A percentile compares a stretch with the other conserved stretches of the same genome.
Evolutionary conservation across 2,113 vertebrate species (phyloP).

Genomic region (Pagrus major): DNA sequence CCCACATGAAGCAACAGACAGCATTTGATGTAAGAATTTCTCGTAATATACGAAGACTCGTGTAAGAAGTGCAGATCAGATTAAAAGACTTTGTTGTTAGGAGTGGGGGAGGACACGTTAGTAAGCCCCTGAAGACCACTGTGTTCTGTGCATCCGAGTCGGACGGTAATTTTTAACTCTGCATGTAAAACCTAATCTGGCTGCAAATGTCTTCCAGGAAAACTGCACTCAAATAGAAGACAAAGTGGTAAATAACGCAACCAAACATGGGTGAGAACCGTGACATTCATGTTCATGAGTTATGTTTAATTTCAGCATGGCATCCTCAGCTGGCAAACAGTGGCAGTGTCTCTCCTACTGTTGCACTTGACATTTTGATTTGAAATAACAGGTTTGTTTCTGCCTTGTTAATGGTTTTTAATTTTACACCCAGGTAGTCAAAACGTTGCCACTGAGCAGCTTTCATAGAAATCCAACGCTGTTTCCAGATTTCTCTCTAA

Average conservation of each 20-base stretch:
- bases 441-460: no score
- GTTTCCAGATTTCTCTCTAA: no score
- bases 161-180: slow-evolving; percentile 7
- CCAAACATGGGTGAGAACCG: background rate
- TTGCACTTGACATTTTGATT: no score
- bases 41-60: background rate
- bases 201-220: slow-evolving; percentile 16
- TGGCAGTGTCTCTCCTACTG: no score
- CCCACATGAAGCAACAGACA: background rate
- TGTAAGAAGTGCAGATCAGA: background rate
- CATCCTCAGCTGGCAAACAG: background rate
- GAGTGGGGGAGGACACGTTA: background rate
- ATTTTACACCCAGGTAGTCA: no score
- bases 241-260: background rate
- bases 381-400: no score
- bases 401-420: no score
- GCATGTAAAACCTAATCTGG: background rate
- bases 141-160: slow-evolving; percentile 7
- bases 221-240: background rate
- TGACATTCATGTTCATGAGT: background rate
- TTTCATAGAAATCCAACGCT: no score
- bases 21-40: slow-evolving; percentile 12
- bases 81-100: slow-evolving; percentile 7
- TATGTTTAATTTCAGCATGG: background rate
- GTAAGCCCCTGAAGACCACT: slow-evolving; percentile 3